Base-by-base conservation (phyloP, 2,888 invertebrate genomes). In the Drosophila engyochracea region DNA sequence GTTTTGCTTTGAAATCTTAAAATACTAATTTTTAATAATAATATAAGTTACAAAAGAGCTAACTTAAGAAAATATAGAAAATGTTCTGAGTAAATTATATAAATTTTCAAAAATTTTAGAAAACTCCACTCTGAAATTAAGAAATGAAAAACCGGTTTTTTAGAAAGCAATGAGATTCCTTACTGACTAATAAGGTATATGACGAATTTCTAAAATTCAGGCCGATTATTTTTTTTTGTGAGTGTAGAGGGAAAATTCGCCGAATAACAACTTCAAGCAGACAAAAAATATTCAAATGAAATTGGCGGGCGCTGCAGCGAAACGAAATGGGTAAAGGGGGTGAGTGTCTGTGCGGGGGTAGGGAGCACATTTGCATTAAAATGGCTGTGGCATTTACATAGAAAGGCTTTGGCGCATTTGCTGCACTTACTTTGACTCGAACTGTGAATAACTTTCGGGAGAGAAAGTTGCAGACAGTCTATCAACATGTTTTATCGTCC, bases 341-440 rank as follows among this genome's bases (percentile, higher is more conserved):
- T n/a, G 39, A 1, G 22, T 44, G 22, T 44, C 14, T 22, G 47
- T 16, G 47, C 1, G 51, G 12, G 14, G 49, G 5, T 14, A 12
- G 57, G 19, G 12, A 39, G 85, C 67, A 68, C 59, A 89, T 85
- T 89, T 85, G 79, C 85, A 91, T 79, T 86, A 84, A 84, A 86
- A 75, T 84, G 85, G 69, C 82, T 76, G 19, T 72, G 79, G 71
- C 66, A 81, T 89, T 85, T 85, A 85, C 88, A 87, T 85, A 68
- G 70, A 72, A 80, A 67, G 62, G 72, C 76, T 77, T 77, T 75
- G 58, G 83, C 1, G 73, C 70, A 69, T 49, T 76, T 64, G 89
- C 67, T 73, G 76, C 60, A 72, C 35, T 66, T 70, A 60, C 70
- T 53, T 76, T 64, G 63, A 51, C 75, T 74, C 63, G 10, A 55